Evolutionary conservation across 2,797 vertebrate species (phyloP), one percentile per base, ranked within the genome.

Genomic region (Bradypodion ventrale): DNA sequence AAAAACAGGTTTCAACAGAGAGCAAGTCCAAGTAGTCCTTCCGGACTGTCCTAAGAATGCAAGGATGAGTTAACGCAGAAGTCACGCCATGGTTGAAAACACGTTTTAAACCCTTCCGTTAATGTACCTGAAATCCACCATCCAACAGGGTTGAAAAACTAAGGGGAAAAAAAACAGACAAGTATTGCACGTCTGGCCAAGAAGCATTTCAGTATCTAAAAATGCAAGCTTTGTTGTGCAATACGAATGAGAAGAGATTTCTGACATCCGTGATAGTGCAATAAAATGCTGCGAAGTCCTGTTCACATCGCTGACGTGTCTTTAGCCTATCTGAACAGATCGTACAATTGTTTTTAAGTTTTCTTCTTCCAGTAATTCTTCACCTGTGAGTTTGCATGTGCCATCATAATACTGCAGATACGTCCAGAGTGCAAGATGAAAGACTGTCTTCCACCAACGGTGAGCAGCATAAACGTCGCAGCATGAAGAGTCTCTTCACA

Each of bases 151-250:
- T 40, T 63, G 56, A 78, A 83, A 21, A 35, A 62, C 23, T 42
- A 77, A 83, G 73, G 84, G n/a, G n/a, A n/a, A 84, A 66, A 82
- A 85, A 78, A 62, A 5, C 42, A 44, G 15, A 78, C 29, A 15
- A 56, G 7, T 72, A 84, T 87, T 84, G 78, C 86, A 84, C 78
- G 29, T 70, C 12, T 62, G 80, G 63, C 82, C 65, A 72, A 52
- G 56, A 37, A 75, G 44, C 49, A 46, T 4, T 69, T 35, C 79
- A 40, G 25, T 9, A 37, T 69, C 70, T 37, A 69, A 35, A 56
- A 85, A 76, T 21, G 27, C 62, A 37, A 13, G 9, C 40, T 80
- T 32, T 23, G n/a, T 59, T 69, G n/a, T n/a, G n/a, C 78, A n/a
- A 37, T 16, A 69, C 15, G 32, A 76, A 69, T 75, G 15, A 46